Evolutionary conservation across 2,113 vertebrate species (phyloP).

Genomic region (Ceyx cyanopectus): DNA sequence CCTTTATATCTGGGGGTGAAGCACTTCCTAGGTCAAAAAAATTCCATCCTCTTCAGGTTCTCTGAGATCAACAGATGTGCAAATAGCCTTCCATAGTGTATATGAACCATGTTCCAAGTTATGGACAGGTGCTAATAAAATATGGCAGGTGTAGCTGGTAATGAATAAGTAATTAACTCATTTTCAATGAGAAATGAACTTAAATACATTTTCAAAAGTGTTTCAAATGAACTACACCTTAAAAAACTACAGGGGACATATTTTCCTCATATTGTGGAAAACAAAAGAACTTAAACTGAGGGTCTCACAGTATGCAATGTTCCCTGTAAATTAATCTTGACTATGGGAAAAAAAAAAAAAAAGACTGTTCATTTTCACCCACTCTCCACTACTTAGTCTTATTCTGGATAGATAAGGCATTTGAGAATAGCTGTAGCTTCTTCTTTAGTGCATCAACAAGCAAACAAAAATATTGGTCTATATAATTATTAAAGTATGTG

Average conservation of each 20-base stretch:
- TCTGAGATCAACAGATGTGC: neutral
- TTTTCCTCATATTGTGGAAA: neutral
- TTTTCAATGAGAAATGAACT: too few relatives aligned
- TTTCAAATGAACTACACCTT: neutral
- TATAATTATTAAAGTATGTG: neutral
- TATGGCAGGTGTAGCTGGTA: neutral
- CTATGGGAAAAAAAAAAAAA: neutral
- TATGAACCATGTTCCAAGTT: neutral
- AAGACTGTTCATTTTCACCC: neutral
- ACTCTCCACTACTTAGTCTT: neutral
- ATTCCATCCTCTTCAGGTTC: neutral
- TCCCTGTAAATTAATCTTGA: neutral
- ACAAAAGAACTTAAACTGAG: neutral
- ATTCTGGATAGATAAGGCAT: neutral
- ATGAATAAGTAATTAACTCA: neutral
- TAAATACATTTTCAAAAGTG: neutral
- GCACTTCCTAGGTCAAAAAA: neutral
- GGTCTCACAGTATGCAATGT: neutral
- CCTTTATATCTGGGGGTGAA: neutral
- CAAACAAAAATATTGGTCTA: neutral
- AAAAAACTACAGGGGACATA: neutral
- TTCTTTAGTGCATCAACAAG: neutral
- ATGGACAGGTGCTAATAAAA: neutral
- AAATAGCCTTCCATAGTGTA: neutral
- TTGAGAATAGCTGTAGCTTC: neutral